Evolutionary conservation across 1,140 invertebrate species (phyloP), one percentile per base, ranked within the genome.

Genomic region (Panonychus citri): DNA sequence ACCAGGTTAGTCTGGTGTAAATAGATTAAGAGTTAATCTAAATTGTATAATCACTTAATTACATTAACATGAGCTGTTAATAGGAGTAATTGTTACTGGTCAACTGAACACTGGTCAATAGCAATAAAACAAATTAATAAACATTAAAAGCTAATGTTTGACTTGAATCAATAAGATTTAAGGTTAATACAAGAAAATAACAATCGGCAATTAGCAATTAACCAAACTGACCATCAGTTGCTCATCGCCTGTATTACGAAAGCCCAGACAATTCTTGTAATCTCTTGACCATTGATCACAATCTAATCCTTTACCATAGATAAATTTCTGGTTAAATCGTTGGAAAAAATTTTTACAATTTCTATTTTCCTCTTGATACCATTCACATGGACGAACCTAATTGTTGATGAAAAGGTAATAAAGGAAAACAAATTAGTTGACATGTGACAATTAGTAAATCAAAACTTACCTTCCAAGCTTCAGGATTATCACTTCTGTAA

Each of bases 241-340:
- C 21, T 46, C 21, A 19, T 4, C 17, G 2, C 43, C 43, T n/a
- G 15, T 46, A 3, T 76, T 67, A 43, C 72, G 66, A 76, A 78
- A 89, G 62, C 76, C 72, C 53, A 73, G 67, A 67, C 85, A 89
- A 64, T 83, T 82, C 8, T 77, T 63, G 62, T 76, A 79, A 69
- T 87, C 83, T 46, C 65, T 73, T 64, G 82, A 77, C 84, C 83
- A 89, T 59, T 81, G 76, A 3, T 68, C 68, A 64, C 86, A 90
- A 64, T 88, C 79, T 28, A 74, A 42, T 2, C 67, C 66, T 64
- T 83, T 68, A 3, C 85, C 86, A 69, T 72, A 72, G 48, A 86
- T 75, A 66, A 86, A 91, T 65, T 85, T 82, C 67, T 90, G 85
- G 67, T 91, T 78, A 66, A 89, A 85, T 60, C 83, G 72, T 26